A percentile compares a stretch with the other conserved stretches of the same genome.
These are phyloP conservation scores for Aix galericulata DNA, from an alignment of 2,113 vertebrate genomes.

Conservation along the genomic window DNA sequence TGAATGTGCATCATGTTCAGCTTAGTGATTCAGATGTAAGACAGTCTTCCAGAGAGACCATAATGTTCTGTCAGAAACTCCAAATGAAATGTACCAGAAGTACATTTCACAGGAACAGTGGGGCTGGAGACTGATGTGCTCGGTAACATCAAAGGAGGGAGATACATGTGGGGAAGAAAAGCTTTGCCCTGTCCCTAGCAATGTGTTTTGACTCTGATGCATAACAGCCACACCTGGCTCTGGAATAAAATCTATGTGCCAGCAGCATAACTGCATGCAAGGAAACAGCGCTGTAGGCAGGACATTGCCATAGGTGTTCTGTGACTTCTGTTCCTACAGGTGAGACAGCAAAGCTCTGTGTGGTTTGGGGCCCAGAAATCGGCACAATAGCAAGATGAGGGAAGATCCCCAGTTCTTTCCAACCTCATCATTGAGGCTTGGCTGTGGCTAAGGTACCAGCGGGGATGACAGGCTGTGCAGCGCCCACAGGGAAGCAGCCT, in stretches of 20 bases:
- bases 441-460: background rate
- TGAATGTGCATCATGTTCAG: background rate
- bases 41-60: background rate
- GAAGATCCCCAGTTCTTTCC: background rate
- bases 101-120: background rate
- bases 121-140: background rate
- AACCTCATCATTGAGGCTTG: background rate
- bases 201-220: background rate
- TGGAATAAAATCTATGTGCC: background rate
- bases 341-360: accelerated
- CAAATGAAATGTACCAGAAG: background rate
- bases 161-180: background rate
- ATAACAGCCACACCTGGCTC: too few relatives aligned
- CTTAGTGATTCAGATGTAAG: background rate
- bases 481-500: too few relatives aligned
- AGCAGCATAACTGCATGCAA: background rate
- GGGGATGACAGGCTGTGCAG: too few relatives aligned
- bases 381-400: background rate
- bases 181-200: background rate
- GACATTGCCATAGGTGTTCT: background rate
- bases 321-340: background rate
- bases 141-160: background rate
- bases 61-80: background rate
- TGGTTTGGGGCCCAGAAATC: background rate
- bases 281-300: background rate